A percentile compares a stretch with the other conserved stretches of the same genome.
These are phyloP conservation scores for Linhomoeus sp. DNA, from an alignment of 2,888 invertebrate genomes.

Conservation along the genomic window DNA sequence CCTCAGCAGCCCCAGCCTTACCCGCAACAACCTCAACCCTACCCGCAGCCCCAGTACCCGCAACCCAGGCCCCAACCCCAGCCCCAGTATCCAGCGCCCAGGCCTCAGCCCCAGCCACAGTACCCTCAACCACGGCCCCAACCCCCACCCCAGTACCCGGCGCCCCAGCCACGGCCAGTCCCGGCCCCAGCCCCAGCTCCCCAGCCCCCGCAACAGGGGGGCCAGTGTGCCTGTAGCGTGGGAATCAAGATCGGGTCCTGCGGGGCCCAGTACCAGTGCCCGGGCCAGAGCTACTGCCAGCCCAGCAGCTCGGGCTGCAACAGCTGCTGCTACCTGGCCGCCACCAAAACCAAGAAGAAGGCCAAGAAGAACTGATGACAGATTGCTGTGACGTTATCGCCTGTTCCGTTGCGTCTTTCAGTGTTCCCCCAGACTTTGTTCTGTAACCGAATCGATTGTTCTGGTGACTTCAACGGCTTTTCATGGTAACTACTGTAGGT, in stretches of 20 bases:
- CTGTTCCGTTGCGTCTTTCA: too few relatives aligned
- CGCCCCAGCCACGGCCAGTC: too few relatives aligned
- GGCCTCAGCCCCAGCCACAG: too few relatives aligned
- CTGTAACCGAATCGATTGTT: too few relatives aligned
- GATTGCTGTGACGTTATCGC: background rate
- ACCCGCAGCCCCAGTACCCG: background rate
- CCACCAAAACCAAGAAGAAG: background rate
- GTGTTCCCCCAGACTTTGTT: too few relatives aligned
- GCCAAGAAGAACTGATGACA: background rate
- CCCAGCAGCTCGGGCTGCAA: background rate
- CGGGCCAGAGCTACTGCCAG: slow-evolving; percentile 25
- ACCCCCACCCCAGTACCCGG: too few relatives aligned
- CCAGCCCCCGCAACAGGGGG: too few relatives aligned
- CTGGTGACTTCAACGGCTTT: too few relatives aligned
- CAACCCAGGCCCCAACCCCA: background rate
- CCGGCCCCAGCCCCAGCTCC: too few relatives aligned
- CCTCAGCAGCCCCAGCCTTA: background rate
- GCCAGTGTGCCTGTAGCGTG: too few relatives aligned
- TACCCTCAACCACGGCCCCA: too few relatives aligned
- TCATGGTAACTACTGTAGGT: background rate
- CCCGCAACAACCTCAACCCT: background rate
- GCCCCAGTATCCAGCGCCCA: background rate
- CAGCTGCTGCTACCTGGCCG: background rate
- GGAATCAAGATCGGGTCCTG: slow-evolving; percentile 18
- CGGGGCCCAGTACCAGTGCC: slow-evolving; percentile 23